These are phyloP conservation scores for Blera fallax DNA, from an alignment of 2,888 invertebrate species.

Conservation along the genomic window DNA sequence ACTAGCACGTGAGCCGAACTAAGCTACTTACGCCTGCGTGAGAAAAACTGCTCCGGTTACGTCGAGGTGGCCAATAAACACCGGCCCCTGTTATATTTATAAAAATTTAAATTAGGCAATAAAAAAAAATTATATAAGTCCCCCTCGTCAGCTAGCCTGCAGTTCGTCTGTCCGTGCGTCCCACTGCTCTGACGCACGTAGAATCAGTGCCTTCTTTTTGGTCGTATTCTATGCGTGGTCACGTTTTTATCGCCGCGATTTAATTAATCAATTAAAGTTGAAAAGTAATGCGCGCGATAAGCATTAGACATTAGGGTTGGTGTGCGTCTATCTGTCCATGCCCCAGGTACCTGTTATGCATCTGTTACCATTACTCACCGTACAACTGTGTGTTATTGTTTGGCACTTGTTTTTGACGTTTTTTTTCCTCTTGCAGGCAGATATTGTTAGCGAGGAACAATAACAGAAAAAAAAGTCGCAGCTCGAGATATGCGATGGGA, in stretches of 20 bases:
- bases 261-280: slow-evolving; percentile 64
- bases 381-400: slow-evolving; percentile 11
- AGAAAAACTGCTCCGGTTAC: not conserved
- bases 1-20: slow-evolving; percentile 7
- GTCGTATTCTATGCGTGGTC: slow-evolving; percentile 18
- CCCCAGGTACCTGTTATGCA: slow-evolving; percentile 31
- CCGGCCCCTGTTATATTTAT: not conserved
- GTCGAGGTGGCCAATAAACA: not conserved
- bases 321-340: not conserved
- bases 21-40: not conserved
- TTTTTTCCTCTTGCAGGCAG: not conserved
- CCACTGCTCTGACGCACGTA: not conserved
- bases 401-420: slow-evolving; percentile 36
- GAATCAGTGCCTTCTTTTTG: not conserved
- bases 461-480: not conserved
- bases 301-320: slow-evolving; percentile 38
- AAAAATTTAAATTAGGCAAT: slow-evolving; percentile 9
- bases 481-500: slow-evolving; percentile 34
- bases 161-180: not conserved
- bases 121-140: slow-evolving; percentile 20
- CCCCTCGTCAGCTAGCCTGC: not conserved
- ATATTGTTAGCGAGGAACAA: not conserved
- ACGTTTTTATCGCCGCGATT: slow-evolving; percentile 57
- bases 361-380: slow-evolving; percentile 7
- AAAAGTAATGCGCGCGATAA: slow-evolving; percentile 48